Base-by-base conservation (phyloP, 2,888 invertebrate genomes). In the Eristalinus sepulchralis region DNA sequence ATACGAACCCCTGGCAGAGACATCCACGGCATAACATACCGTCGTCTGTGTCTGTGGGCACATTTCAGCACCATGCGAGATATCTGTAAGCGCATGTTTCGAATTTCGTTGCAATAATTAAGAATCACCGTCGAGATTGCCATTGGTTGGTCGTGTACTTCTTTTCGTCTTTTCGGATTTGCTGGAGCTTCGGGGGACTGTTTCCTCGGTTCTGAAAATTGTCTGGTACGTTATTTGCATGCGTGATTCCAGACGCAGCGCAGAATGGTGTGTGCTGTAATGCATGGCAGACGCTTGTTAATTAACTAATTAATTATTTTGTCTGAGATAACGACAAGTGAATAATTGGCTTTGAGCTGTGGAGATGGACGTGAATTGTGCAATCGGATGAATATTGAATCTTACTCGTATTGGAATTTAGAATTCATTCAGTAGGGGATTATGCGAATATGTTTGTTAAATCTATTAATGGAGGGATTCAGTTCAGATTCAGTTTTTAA, bases 261-360 rank as follows among this genome's bases (percentile, higher is more conserved):
- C 22, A 62, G 72, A 64, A 36, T 59, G 63, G 77, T 71, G 81
- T 73, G 68, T 78, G 64, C 66, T 60, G 27, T 22, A 80, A 78
- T 88, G 89, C 89, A 89, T 89, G 89, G 89, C 90, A 91, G 91
- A 91, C 90, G 91, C 90, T 91, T 90, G 90, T 91, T 91, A 91
- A 91, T 91, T 91, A 91, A 89, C 90, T 91, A 92, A 91, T 91
- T 92, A 92, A 92, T 92, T 92, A 91, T 90, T 91, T 89, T 90
- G 90, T 90, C 89, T 89, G 88, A 90, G 91, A 91, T 90, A 89
- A 91, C 89, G 88, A 80, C 88, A 88, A 89, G 88, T 90, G 90
- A 90, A 90, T 91, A 91, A 91, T 91, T 91, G 89, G 88, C 73
- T 55, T 10, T 24, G 31, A 5, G 71, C 71, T 60, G 39, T n/a